Evolutionary conservation across 2,113 vertebrate genomes (phyloP), one percentile per base, ranked within the genome.

Genomic region (Oceanodroma tethys): DNA sequence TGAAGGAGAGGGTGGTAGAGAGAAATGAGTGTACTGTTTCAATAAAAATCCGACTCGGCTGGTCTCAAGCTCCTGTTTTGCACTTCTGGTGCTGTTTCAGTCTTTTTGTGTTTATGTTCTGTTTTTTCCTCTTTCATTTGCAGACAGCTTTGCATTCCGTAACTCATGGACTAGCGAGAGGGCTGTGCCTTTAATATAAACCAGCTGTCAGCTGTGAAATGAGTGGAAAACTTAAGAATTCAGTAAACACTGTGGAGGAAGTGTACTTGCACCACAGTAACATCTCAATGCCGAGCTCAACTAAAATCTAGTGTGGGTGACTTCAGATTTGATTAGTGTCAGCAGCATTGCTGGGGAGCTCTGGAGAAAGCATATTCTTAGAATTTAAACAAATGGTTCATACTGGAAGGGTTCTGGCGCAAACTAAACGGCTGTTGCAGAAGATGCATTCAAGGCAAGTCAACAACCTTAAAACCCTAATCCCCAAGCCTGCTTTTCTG

Each of bases 201-300:
- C 48, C 76, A 95, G 76, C 93, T 96, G 93, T 81, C 84, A 93
- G 93, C 89, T 93, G 93, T 52, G 66, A 87, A 93, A 72, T 32
- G 73, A 60, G 81, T 60, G 27, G 63, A 95, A 82, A 91, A 68
- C 87, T 79, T 36, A 36, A 88, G 52, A 65, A 85, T 94, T 94
- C 20, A 11, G 74, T 85, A 72, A 88, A 91, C 62, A 32, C 34
- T 38, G 40, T 32, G 7, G 34, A 70, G 59, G 42, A 58, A 95
- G 25, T 29, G 43, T 93, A n/a, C 68, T 95, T 75, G 55, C 36
- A 43, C 45, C 5, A 2, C 62, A 22, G 48, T 47, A 36, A 29
- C 48, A 65, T 85, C 40, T 94, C 79, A 50, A 2, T 80, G 95
- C 53, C 60, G 85, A 43, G 48, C 78, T 91, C 4, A 0, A 58